Percentiles rank a stretch among this genome's conserved stretches.
Conservation (phyloP, 2,888 invertebrate species). For the Acleris emargana region DNA sequence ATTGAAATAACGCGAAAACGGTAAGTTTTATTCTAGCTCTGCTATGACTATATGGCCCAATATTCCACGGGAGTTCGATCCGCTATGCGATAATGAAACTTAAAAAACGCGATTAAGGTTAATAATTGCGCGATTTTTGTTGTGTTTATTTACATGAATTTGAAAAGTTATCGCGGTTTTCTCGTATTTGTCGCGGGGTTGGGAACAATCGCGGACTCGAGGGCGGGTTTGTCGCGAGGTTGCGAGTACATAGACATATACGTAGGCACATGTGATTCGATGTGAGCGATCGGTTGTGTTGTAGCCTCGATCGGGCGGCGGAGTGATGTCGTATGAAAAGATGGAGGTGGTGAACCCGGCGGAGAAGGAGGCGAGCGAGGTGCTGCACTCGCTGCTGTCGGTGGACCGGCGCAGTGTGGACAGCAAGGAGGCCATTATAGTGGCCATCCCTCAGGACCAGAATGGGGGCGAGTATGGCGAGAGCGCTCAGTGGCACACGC, state of each 20-base stretch:
- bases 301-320: slow-evolving; percentile 63
- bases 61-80: slow-evolving; percentile 85
- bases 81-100: slow-evolving; percentile 85
- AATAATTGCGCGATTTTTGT: slow-evolving; percentile 85
- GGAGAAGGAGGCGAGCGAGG: slow-evolving; percentile 89
- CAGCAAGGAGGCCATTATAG: slow-evolving; percentile 80
- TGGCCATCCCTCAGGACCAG: slow-evolving; percentile 73
- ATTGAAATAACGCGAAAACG: slow-evolving; percentile 68
- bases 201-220: slow-evolving; percentile 58
- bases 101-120: slow-evolving; percentile 85
- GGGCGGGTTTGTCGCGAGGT: slow-evolving; percentile 73
- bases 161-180: slow-evolving; percentile 83
- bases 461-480: slow-evolving; percentile 78
- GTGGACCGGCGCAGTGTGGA: slow-evolving; percentile 86
- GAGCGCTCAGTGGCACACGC: slow-evolving; percentile 86
- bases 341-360: slow-evolving; percentile 87
- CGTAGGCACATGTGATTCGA: slow-evolving; percentile 77
- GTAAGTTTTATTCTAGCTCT: slow-evolving; percentile 81
- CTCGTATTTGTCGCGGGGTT: slow-evolving; percentile 63
- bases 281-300: slow-evolving; percentile 69
- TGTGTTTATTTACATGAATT: slow-evolving; percentile 85
- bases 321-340: slow-evolving; percentile 78
- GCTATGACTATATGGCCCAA: slow-evolving; percentile 84
- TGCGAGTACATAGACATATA: slow-evolving; percentile 77
- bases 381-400: slow-evolving; percentile 86